Base-by-base conservation (phyloP, 2,113 vertebrate species). In the Dromiciops gliroides region DNA sequence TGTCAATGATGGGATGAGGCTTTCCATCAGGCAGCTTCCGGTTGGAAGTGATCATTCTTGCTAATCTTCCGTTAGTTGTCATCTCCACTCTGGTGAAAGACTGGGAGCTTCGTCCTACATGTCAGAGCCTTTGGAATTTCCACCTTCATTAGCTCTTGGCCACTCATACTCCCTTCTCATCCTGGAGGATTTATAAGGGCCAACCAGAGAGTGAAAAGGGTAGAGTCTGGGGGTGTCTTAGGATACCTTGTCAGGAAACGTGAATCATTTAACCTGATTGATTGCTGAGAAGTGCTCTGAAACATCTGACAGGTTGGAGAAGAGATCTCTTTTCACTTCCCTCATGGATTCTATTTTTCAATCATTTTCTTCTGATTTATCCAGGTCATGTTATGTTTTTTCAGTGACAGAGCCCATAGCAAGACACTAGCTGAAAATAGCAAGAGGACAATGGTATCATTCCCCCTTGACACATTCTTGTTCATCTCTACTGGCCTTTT, bases 251-350 rank as follows among this genome's bases (percentile, higher is more conserved):
- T 90, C 89, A 23, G 24, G 23, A 31, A 25, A 44, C 14, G 5
- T 37, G 31, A 6, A 2, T 11, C 3, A 25, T 2, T 0, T 53
- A 53, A 52, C 24, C 2, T n/a, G n/a, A n/a, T n/a, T n/a, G 7
- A 26, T 53, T 9, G 19, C 11, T 11, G 37, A 50, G 52, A 92
- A 51, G 48, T 1, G 0, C 14, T 48, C 1, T 3, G 11, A 51
- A 51, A n/a, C 14, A 23, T 14, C 50, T 48, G 9, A 24, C 25
- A 14, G 48, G 31, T 19, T 49, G 47, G 89, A 89, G 91, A 51
- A 26, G 25, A 31, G 14, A 47, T 37, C 19, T 50, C 28, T 28
- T 51, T 48, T 26, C 50, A 10, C 14, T 51, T 10, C 14, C 26
- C 37, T 92, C 12, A 9, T 48, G 92, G 52, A 44, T 60, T 48